Evolutionary conservation across 2,797 vertebrate species (phyloP), one percentile per base, ranked within the genome.

Genomic region (Alauda arvensis): DNA sequence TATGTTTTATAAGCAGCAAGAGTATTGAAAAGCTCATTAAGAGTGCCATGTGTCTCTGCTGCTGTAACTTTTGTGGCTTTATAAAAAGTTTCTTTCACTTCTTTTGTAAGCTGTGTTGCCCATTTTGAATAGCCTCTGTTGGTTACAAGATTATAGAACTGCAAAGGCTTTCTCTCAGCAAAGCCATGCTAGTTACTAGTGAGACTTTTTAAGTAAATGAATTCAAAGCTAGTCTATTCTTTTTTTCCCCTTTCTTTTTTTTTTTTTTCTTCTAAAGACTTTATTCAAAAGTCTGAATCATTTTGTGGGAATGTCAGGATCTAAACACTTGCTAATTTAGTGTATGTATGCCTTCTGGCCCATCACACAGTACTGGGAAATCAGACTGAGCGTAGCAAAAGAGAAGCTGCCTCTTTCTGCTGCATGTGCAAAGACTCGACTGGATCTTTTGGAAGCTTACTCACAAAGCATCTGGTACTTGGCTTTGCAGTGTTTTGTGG

Each of bases 71-170:
- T 77, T 1, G 10, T 88, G 88, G 77, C 78, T 84, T 91, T 88
- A 80, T 86, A 93, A 89, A 70, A 93, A 83, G 75, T 91, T 80
- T 86, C 83, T 94, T 93, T 94, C 90, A 91, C 60, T 88, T 80
- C 55, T 89, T 88, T 85, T 79, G 83, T 89, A 78, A 94, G 83
- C 83, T 46, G 37, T 17, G 66, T 75, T 93, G 83, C 69, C 51
- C 76, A 18, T 90, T 87, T 89, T 93, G 85, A 95, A 87, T 91
- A 88, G 85, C 21, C 89, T 93, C 81, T 86, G 43, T 86, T 91
- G 89, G 61, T 82, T 89, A 65, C 65, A 60, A 83, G 83, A 68
- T 89, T 88, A 14, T 77, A 88, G 61, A 15, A 9, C 81, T 71
- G 85, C 51, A 55, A 77, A 91, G 71, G 34, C 83, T 91, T 88